These are phyloP conservation scores for Lagopus muta DNA, from an alignment of 2,113 vertebrate species.

Conservation along the genomic window DNA sequence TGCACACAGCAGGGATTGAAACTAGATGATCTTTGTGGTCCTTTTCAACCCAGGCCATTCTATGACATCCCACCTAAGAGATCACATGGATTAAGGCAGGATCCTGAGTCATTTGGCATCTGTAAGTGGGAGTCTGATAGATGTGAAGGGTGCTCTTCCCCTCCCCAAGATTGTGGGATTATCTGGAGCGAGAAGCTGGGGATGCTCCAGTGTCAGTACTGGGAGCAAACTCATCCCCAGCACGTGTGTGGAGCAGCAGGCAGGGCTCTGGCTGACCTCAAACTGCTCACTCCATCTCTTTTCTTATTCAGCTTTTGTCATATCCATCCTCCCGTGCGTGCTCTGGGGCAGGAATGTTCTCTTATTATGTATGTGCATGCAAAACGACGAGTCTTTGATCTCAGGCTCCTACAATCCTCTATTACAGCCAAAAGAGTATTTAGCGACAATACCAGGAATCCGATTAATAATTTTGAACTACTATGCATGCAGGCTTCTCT, in stretches of 20 bases:
- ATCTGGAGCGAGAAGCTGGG: background rate
- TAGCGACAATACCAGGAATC: background rate
- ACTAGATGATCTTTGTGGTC: no score
- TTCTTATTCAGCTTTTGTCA: background rate
- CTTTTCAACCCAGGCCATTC: no score
- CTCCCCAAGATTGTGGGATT: background rate
- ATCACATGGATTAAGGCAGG: background rate
- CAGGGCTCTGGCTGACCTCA: background rate
- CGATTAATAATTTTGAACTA: background rate
- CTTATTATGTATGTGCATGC: background rate
- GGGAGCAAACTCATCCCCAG: background rate
- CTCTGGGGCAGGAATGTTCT: slow-evolving; percentile 16
- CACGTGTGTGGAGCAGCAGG: background rate
- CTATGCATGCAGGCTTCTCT: background rate
- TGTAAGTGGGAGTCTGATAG: background rate
- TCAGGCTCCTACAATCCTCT: background rate
- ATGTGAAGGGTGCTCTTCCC: background rate
- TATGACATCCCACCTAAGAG: no score
- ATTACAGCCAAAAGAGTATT: background rate
- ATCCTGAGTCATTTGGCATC: background rate
- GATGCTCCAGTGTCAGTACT: background rate
- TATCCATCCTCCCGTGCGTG: background rate
- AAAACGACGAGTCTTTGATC: slow-evolving; percentile 5
- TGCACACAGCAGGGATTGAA: no score
- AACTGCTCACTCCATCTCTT: background rate